Evolutionary conservation across 2,113 vertebrate species (phyloP), one percentile per base, ranked within the genome.

Genomic region (Corythoichthys haematopterus): DNA sequence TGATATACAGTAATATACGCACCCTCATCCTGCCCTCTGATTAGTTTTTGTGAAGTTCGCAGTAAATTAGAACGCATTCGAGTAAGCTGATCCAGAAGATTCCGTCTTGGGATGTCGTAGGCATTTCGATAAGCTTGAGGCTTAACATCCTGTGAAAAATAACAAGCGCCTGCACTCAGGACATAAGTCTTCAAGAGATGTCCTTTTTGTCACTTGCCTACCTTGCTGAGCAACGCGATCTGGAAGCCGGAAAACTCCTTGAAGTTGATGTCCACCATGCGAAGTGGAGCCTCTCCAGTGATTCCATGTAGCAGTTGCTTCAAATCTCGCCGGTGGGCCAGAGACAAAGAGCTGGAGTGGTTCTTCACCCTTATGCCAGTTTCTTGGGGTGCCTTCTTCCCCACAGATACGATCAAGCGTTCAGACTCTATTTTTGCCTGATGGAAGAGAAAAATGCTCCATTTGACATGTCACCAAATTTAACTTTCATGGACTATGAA

Each of bases 231-330:
- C 74, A 94, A 88, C 66, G 93, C 94, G 65, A 98, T 94, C 80
- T 98, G 96, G 87, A 98, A 98, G 53, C 96, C 96, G 59, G 94
- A 89, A 69, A 98, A 98, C 88, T 98, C 96, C 84, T 98, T 98
- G 86, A 94, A 92, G 83, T 94, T 97, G 84, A 96, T 85, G 86
- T 98, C 80, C 38, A 81, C 94, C 70, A 93, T 82, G 74, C 91
- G 92, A 72, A 95, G 91, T 58, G 92, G 94, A 68, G 90, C 91
- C 83, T 96, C 95, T 47, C 95, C 96, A 15, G 93, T 93, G 87
- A 98, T 94, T 74, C 94, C 94, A 87, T 95, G 94, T 76, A 98
- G 91, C 71, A 98, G 82, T 62, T 95, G 94, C 74, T 93, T 93
- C 80, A 98, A 97, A 90, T 97, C 94, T 79, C 92, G 93, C 74